A percentile compares a stretch with the other conserved stretches of the same genome.
Conservation (phyloP, 2,113 vertebrate genomes). For the Odocoileus hemionus region DNA sequence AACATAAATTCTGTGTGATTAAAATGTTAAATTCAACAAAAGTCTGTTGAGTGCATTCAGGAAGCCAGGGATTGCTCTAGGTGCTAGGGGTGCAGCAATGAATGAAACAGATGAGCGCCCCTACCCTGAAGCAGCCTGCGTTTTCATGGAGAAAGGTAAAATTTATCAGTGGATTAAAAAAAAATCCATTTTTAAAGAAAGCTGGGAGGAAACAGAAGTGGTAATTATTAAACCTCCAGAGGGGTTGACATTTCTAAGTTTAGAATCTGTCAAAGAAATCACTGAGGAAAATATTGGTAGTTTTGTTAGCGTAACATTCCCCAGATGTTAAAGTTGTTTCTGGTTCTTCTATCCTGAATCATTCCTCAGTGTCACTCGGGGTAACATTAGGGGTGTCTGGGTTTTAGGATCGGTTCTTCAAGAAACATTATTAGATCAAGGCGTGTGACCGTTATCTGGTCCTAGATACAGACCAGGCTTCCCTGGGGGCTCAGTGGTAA, state of each 20-base stretch:
- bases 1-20: neutral
- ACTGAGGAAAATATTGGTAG: neutral
- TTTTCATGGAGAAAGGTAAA: neutral
- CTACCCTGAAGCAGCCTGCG: neutral
- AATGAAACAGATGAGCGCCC: neutral
- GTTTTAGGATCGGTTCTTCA: neutral
- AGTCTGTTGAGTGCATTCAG: neutral
- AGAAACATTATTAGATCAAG: neutral
- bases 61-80: neutral
- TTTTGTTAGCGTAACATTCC: constrained; percentile 16
- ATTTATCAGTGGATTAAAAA: neutral
- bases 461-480: neutral
- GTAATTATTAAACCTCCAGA: constrained; percentile 31
- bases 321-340: constrained; percentile 24
- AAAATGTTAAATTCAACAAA: neutral
- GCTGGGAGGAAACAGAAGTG: constrained; percentile 20
- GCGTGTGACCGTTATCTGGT: neutral
- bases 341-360: neutral
- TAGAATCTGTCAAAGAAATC: constrained; percentile 14
- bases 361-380: neutral
- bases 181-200: neutral
- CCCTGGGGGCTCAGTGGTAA: neutral
- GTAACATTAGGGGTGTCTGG: neutral
- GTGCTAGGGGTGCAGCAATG: neutral
- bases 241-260: constrained; percentile 41